phyloP scores from a whole-genome alignment of 2,113 vertebrate species.

The Hyaena hyaena region DNA sequence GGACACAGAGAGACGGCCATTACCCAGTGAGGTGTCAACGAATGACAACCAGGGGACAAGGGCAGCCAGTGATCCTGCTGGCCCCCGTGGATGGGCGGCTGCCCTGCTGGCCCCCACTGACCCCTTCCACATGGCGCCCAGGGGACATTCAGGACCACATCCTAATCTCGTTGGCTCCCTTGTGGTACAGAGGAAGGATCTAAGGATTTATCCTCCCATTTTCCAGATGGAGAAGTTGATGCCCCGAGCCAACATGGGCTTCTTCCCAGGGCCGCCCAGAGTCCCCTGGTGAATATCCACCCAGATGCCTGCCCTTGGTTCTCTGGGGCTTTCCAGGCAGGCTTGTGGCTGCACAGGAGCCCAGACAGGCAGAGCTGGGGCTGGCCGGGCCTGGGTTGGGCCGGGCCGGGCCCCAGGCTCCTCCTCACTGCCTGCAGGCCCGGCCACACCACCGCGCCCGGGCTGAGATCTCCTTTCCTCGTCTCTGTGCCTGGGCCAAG shows the following conservation, averaged over 20 bases:
- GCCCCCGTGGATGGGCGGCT: neutral
- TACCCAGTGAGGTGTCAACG: neutral
- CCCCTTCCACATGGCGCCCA: neutral
- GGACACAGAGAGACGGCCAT: neutral
- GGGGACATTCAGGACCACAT: neutral
- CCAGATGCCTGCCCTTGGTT: neutral
- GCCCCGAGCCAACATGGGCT: neutral
- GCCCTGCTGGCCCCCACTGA: neutral
- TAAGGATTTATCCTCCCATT: neutral
- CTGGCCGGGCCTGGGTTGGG: neutral
- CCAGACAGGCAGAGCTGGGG: neutral
- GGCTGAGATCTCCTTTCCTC: neutral
- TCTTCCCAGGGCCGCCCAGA: neutral
- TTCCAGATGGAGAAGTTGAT: constrained; percentile 52
- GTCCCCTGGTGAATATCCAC: neutral
- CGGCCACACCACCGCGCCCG: neutral
- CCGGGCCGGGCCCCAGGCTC: neutral
- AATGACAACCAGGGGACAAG: neutral
- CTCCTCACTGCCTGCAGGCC: neutral
- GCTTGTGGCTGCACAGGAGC: neutral
- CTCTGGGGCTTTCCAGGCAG: neutral
- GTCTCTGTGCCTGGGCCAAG: constrained; percentile 48
- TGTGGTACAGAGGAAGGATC: neutral
- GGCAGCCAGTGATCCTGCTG: neutral
- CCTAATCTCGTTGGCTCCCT: neutral